Base-by-base conservation (phyloP, 2,797 vertebrate species). In the Meriones psammophilus region DNA sequence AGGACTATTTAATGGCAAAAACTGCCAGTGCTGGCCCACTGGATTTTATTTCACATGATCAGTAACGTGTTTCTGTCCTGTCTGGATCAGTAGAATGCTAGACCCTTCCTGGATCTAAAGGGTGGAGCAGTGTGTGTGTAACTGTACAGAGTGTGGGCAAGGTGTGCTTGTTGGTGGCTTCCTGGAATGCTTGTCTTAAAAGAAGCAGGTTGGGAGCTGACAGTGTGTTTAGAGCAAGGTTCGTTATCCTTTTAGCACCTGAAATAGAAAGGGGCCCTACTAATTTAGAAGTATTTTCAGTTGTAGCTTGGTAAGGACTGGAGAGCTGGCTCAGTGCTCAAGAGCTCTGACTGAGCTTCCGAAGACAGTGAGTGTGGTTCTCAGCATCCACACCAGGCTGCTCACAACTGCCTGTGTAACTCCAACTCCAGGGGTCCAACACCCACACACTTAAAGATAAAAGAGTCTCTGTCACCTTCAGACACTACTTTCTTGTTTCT, bases 401-500 rank as follows among this genome's bases (percentile, higher is more conserved):
- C 46, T 86, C 46, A 46, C 28, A 85, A n/a, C 42, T 24, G 30
- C 20, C 81, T n/a, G 18, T 68, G 30, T n/a, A 24, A 69, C 64
- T 85, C 50, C 83, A 54, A 2, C 30, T 78, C 15, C 2, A 12
- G 50, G 4, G 15, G 1, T 8, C 64, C 84, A 69, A 86, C 46
- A 77, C 24, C 46, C 74, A 77, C 74, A 42, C 80, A 42, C 2
- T 20, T 33, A 33, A 74, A 36, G 64, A 13, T 58, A 89, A 76
- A 26, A 28, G 24, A 79, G 54, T 88, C 91, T 84, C 62, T 83
- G 0, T 94, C 56, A 96, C 85, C 71, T 68, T 96, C 69, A 91
- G 33, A 54, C 46, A 94, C 4, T 96, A 76, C 74, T 93, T 96
- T 96, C 30, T 42, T 80, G 24, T 92, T 97, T 97, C 17, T 98